Base-by-base conservation (phyloP, 2,797 vertebrate species). In the Coilia nasus region DNA sequence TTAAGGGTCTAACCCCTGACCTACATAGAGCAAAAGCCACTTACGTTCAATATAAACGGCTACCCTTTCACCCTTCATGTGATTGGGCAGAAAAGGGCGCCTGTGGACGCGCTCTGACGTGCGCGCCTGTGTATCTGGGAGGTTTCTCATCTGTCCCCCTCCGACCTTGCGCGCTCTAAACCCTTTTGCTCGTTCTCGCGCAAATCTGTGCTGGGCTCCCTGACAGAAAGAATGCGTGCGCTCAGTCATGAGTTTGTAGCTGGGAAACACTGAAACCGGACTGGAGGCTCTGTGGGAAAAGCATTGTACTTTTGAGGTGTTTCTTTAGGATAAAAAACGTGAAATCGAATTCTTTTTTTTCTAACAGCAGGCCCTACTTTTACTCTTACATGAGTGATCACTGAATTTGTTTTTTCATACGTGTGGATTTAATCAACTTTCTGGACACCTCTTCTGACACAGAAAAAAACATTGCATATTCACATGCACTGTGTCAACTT, bases 81-180 rank as follows among this genome's bases (percentile, higher is more conserved):
- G 89, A 95, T 94, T 94, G 94, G 93, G 82, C 88, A 86, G 12
- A 1, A 23, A 12, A 19, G 9, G 56, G 14, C 0, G 17, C 81
- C 85, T 89, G 89, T 71, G 92, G 64, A 9, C 88, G 91, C 90
- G 91, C 92, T 83, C 83, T 88, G 17, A 88, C 91, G 12, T 88
- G 86, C 87, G 11, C 4, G 23, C 84, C 89, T n/a, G 90, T 94
- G 93, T 94, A 91, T 94, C 93, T 90, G 92, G 92, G 93, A 93
- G 93, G 92, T 86, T 90, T 89, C 82, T 75, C 50, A 0, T 88
- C 85, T 89, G 90, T 81, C 56, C 87, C 88, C 90, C 90, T 88
- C 15, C 83, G 10, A 25, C 23, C 1, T 81, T 67, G 31, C 12
- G 31, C 71, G 71, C n/a, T 85, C 31, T 44, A 31, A 83, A 60